Evolutionary conservation across 1,140 invertebrate genomes (phyloP).

Genomic region (Diachasma alloeum): DNA sequence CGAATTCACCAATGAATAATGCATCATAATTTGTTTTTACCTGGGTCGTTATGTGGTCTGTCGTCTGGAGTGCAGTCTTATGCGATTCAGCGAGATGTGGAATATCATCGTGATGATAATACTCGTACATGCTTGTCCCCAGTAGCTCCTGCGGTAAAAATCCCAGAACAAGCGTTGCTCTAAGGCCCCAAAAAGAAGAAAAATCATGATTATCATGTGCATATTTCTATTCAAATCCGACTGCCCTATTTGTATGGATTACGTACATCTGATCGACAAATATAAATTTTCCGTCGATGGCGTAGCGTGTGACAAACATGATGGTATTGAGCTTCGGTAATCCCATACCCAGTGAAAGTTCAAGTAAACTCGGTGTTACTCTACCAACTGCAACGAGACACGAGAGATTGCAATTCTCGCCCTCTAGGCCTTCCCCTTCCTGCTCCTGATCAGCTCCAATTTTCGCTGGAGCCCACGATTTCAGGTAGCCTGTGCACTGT

Average conservation of each 20-base stretch:
- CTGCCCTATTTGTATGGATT: background rate
- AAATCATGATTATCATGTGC: constrained; percentile 6
- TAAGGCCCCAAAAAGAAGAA: constrained; percentile 51
- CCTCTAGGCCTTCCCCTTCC: constrained; percentile 75
- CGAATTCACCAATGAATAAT: background rate
- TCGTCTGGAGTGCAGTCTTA: constrained; percentile 78
- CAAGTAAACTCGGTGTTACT: constrained; percentile 65
- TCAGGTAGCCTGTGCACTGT: constrained; percentile 90
- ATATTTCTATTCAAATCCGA: background rate
- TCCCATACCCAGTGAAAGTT: constrained; percentile 33
- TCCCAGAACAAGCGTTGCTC: constrained; percentile 86
- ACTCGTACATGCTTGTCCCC: constrained; percentile 93
- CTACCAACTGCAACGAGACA: constrained; percentile 87
- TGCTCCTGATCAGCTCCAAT: constrained; percentile 73
- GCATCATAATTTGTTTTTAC: constrained; percentile 45
- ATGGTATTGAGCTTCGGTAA: constrained; percentile 51
- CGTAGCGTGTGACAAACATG: constrained; percentile 95
- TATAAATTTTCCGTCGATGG: constrained; percentile 94
- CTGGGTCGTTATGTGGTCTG: constrained; percentile 73
- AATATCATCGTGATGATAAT: constrained; percentile 88
- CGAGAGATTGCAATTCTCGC: constrained; percentile 80
- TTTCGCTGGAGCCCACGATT: constrained; percentile 88
- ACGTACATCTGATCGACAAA: constrained; percentile 91
- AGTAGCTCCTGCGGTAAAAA: constrained; percentile 92
- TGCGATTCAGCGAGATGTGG: constrained; percentile 82